Percentiles rank a stretch among this genome's conserved stretches.
phyloP scores from a whole-genome alignment of 2,113 vertebrate species.

The Mohoua ochrocephala region DNA sequence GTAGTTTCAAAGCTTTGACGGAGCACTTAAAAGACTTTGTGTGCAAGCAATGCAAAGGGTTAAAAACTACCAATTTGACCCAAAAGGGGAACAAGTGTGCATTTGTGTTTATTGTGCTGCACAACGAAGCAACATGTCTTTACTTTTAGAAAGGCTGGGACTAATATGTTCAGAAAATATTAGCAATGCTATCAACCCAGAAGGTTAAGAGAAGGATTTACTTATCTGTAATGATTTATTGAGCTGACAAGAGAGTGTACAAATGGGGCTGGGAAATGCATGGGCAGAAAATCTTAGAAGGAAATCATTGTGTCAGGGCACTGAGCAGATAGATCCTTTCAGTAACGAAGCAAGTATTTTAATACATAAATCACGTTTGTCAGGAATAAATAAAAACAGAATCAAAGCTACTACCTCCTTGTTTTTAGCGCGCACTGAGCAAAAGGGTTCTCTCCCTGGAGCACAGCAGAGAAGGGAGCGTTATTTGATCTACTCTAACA shows the following conservation, averaged over 20 bases:
- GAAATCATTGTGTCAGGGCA: slow-evolving; percentile 53
- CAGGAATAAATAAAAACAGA: slow-evolving; percentile 45
- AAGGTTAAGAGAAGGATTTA: slow-evolving; percentile 71
- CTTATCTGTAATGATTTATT: slow-evolving; percentile 70
- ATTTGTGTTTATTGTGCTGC: not conserved
- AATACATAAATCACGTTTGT: slow-evolving; percentile 64
- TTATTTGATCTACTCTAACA: slow-evolving; percentile 1
- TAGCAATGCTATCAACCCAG: slow-evolving; percentile 40
- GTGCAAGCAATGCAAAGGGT: not conserved
- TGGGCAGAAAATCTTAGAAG: slow-evolving; percentile 39
- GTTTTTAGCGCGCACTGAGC: not conserved
- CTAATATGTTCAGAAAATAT: slow-evolving; percentile 36
- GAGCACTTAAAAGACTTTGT: not conserved
- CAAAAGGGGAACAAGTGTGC: not conserved
- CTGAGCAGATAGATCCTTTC: slow-evolving; percentile 30
- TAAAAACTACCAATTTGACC: not conserved
- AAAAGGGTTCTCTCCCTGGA: not conserved
- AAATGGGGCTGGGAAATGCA: slow-evolving; percentile 44
- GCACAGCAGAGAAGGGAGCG: not conserved
- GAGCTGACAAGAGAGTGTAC: slow-evolving; percentile 47
- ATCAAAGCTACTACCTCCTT: not conserved
- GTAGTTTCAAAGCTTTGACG: not conserved
- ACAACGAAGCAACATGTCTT: not conserved
- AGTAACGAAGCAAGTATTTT: slow-evolving; percentile 48
- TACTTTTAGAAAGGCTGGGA: slow-evolving; percentile 11